Evolutionary conservation across 2,888 invertebrate genomes (phyloP), one percentile per base, ranked within the genome.

Genomic region (Drosophila gaucha): DNA sequence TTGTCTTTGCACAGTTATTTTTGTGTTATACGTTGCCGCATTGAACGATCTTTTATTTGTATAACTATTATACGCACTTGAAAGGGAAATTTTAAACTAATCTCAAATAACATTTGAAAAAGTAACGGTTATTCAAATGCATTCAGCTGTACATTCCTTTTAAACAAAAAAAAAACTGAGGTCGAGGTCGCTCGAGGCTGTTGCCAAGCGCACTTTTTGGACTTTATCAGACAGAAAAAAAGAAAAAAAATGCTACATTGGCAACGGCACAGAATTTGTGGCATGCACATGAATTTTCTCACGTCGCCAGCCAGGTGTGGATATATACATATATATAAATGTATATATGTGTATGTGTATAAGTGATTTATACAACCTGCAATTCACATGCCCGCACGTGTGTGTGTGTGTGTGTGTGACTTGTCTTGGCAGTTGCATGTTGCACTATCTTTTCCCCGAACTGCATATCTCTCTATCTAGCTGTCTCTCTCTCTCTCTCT

Each of bases 261-360:
- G 77, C 79, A 80, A 78, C 80, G 80, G 78, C 78, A 86, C 86
- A 83, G 74, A 83, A 80, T 86, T 78, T 84, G 82, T 84, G 78
- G 84, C 82, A 86, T 82, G 80, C 77, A 82, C 87, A 86, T 84
- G 84, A 75, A 78, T 82, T 86, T 84, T 86, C 85, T 84, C 83
- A 86, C 86, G 86, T 84, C 86, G 84, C 52, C 83, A 80, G 41
- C 73, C 77, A 41, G 60, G 65, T 50, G 52, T 67, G 39, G 50
- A 35, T 50, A 52, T 12, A 18, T 26, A 22, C 28, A 26, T 4
- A 18, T 5, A 3, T 2, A 16, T 30, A 20, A 12, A 10, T 30
- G 0, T 41, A 1, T 35, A 3, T 33, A 14, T 28, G 2, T 41
- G 2, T 35, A 6, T 56, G 18, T 16, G 2, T 55, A 20, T 43